Conservation (phyloP, 2,888 invertebrate species). For the Himalopsyche japonica region DNA sequence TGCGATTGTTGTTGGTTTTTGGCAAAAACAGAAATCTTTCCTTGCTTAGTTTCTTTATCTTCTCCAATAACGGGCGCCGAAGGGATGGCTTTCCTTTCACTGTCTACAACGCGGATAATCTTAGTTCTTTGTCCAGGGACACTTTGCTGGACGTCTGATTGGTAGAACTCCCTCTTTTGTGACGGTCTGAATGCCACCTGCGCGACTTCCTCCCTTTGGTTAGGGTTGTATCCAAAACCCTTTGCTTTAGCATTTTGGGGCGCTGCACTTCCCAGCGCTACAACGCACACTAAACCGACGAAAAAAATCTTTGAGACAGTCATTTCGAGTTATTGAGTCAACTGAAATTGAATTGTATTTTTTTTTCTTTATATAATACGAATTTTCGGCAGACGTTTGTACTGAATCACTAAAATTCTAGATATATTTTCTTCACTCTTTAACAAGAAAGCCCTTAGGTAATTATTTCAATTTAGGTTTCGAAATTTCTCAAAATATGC, state of each 20-base stretch:
- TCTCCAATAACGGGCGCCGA: background rate
- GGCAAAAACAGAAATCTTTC: background rate
- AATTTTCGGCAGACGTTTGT: too few relatives aligned
- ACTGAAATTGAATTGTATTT: background rate
- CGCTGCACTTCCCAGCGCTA: conserved; percentile 3
- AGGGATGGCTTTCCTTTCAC: background rate
- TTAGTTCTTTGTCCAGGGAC: background rate
- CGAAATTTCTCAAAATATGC: too few relatives aligned
- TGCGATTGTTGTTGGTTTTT: background rate
- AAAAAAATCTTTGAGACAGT: background rate
- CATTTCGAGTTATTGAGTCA: background rate
- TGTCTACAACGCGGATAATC: background rate
- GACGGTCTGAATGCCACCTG: background rate
- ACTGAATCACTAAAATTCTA: too few relatives aligned
- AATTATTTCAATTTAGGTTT: too few relatives aligned
- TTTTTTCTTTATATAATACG: background rate
- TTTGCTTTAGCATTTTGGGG: conserved; percentile 2
- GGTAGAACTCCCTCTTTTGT: background rate
- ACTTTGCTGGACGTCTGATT: background rate
- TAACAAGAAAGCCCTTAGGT: too few relatives aligned
- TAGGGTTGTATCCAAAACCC: background rate
- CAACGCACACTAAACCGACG: conserved; percentile 3
- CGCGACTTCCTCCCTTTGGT: background rate
- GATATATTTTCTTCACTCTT: too few relatives aligned
- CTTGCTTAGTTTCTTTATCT: background rate